Base-by-base conservation (phyloP, 1,140 invertebrate genomes). In the Pseudobourletiella spinata region DNA sequence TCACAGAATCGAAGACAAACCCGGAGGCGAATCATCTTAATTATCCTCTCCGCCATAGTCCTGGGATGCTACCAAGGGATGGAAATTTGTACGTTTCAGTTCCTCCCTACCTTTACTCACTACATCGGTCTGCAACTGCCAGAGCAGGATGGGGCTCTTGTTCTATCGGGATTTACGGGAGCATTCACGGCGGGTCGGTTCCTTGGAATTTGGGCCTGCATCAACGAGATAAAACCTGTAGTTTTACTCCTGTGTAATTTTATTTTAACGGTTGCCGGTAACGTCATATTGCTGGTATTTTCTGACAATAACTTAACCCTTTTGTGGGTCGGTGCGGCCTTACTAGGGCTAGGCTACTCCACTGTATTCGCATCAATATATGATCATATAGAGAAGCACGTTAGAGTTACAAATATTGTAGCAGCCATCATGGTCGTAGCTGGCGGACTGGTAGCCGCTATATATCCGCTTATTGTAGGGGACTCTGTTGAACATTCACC, bases 51-150 rank as follows among this genome's bases (percentile, higher is more conserved):
- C 4, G 50, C 50, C 8, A 28, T 51, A 8, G 18, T 52, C 20
- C 48, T 56, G 15, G 51, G 59, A 16, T 3, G 20, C 20, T 56
- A 56, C 26, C 50, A 56, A 42, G 59, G 59, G 6, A 61, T 61
- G 59, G 63, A 65, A 29, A 46, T 60, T 28, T 14, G 35, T n/a
- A 57, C 51, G 4, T 6, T 65, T 11, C 63, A 65, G 28, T 65
- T 65, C 26, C 55, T 65, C 20, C 57, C 63, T 1, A 65, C 59
- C 20, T 65, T 56, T 46, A 32, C 57, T 2, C 63, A 65, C 22
- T 39, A 32, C 20, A 18, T 30, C 25, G 51, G 46, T 11, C 42
- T 60, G 44, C 16, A 46, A 18, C 24, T 65, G 2, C 57, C 63
- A 14, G 58, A 65, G 35, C 35, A 22, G 16, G 20, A 43, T 1